phyloP scores from a whole-genome alignment of 1,140 invertebrate species.

The Drosophila littoralis region DNA sequence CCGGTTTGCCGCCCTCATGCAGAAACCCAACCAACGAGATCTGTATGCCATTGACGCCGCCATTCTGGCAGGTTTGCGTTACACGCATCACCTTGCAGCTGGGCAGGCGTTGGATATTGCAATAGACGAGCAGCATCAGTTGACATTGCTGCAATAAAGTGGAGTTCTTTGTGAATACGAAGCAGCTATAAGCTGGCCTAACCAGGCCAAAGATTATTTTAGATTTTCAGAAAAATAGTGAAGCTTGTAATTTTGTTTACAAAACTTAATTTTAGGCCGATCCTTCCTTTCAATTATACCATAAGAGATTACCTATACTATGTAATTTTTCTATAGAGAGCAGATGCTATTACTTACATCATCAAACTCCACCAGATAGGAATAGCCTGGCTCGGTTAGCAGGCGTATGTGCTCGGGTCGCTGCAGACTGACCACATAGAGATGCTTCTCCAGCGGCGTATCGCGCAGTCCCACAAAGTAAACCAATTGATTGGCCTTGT shows the following conservation, averaged over 20 bases:
- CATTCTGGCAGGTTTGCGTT: conserved; percentile 85
- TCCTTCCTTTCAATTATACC: no score
- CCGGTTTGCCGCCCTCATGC: conserved; percentile 87
- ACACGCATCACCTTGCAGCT: conserved; percentile 92
- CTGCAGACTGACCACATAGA: conserved; percentile 91
- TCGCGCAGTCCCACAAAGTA: conserved; percentile 93
- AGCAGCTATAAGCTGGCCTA: no score
- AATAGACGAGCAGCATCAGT: conserved; percentile 94
- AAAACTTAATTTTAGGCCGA: no score
- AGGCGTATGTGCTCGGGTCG: conserved; percentile 88
- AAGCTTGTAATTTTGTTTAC: no score
- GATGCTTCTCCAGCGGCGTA: conserved; percentile 92
- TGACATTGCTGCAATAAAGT: conserved; percentile 88
- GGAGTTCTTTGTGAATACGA: background rate
- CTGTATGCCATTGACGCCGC: conserved; percentile 87
- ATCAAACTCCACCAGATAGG: conserved; percentile 92
- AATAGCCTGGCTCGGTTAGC: conserved; percentile 90
- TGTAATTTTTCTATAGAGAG: no score
- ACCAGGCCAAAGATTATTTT: no score
- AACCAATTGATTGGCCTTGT: conserved; percentile 88
- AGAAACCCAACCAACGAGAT: conserved; percentile 89
- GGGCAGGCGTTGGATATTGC: conserved; percentile 93
- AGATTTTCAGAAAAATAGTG: no score
- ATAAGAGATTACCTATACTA: no score
- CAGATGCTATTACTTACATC: conserved; percentile 85